Evolutionary conservation across 2,888 invertebrate genomes (phyloP).

Genomic region (Acanthacorydalis orientalis): DNA sequence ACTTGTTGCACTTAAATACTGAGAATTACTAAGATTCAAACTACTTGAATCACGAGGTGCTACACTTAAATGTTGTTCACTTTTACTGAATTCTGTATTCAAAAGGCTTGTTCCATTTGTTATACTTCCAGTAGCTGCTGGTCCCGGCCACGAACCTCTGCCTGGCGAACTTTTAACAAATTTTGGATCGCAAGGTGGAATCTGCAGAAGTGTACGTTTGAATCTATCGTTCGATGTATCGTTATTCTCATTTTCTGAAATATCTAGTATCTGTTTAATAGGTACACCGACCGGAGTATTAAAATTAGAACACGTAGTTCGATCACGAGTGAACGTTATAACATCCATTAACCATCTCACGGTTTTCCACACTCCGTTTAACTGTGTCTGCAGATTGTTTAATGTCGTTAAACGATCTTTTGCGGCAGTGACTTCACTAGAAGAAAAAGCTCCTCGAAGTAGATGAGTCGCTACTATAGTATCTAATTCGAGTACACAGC

Average conservation of each 20-base stretch:
- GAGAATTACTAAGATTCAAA: conserved; percentile 34
- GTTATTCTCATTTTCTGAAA: conserved; percentile 20
- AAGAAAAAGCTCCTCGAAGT: conserved; percentile 88
- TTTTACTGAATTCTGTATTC: conserved; percentile 63
- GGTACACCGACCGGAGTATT: conserved; percentile 14
- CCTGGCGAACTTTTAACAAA: conserved; percentile 60
- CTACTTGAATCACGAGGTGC: conserved; percentile 35
- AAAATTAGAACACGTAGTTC: conserved; percentile 19
- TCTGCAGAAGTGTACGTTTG: conserved; percentile 42
- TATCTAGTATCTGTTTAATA: conserved; percentile 2
- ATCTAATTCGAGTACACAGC: conserved; percentile 85
- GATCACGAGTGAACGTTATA: conserved; percentile 83
- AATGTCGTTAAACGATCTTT: conserved; percentile 70
- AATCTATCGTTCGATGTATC: conserved; percentile 25
- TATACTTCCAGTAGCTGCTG: conserved; percentile 34
- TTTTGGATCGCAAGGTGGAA: conserved; percentile 56
- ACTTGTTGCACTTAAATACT: conserved; percentile 34
- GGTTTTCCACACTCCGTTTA: conserved; percentile 84
- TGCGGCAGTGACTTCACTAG: conserved; percentile 68
- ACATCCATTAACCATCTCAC: conserved; percentile 94
- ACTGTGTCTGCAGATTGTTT: conserved; percentile 66
- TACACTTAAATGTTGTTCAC: conserved; percentile 55
- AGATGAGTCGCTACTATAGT: conserved; percentile 82
- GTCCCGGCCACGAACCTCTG: conserved; percentile 75
- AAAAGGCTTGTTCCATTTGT: conserved; percentile 22